Percentiles rank a stretch among this genome's conserved stretches.
Conservation (phyloP, 2,888 invertebrate species). For the Cyclophora punctaria region DNA sequence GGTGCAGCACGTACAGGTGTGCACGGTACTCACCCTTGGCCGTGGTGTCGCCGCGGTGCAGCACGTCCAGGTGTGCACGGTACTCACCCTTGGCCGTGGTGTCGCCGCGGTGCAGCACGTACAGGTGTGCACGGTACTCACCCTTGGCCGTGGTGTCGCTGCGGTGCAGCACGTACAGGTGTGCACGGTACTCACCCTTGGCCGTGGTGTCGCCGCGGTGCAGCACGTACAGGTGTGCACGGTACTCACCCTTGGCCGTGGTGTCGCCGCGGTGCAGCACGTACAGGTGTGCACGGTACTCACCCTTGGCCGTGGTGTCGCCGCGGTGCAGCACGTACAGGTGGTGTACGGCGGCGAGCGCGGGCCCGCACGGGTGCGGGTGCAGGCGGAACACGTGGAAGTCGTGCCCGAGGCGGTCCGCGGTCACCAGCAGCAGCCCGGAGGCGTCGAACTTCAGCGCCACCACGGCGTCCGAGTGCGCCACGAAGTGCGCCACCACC, state of each 20-base stretch:
- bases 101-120: constrained; percentile 95
- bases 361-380: constrained; percentile 92
- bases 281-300: constrained; percentile 38
- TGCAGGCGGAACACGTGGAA: constrained; percentile 97
- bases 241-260: no score
- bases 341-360: constrained; percentile 93
- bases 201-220: no score
- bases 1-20: no score
- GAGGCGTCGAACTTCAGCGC: constrained; percentile 93
- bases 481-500: constrained; percentile 89
- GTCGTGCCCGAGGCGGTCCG: constrained; percentile 93
- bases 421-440: constrained; percentile 91
- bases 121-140: constrained; percentile 87
- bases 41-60: no score
- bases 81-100: constrained; percentile 94
- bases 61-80: no score
- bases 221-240: no score
- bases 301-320: constrained; percentile 96
- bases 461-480: constrained; percentile 91
- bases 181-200: no score
- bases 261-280: no score
- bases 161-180: no score
- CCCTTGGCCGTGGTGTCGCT: no score
- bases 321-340: constrained; percentile 95
- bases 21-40: no score